Evolutionary conservation across 1,140 invertebrate genomes (phyloP).

Genomic region (Penaeus vannamei): DNA sequence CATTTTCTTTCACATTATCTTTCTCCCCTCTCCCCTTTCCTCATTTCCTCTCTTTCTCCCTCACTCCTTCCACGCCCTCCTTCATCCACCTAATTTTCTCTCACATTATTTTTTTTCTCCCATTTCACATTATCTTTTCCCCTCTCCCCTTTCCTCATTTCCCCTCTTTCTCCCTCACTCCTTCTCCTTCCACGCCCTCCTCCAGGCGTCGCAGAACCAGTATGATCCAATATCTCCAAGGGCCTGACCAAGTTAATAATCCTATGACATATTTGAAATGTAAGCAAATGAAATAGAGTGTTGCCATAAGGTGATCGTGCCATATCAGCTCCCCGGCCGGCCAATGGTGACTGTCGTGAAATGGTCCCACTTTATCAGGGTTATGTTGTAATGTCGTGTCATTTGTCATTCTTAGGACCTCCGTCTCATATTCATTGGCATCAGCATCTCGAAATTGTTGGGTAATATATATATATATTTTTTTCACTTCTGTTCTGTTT

Average conservation of each 20-base stretch:
- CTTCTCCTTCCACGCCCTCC: not conserved
- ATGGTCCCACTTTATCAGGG: slow-evolving; percentile 62
- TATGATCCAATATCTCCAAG: slow-evolving; percentile 35
- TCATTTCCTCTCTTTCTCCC: too few species aligned
- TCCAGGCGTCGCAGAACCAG: slow-evolving; percentile 28
- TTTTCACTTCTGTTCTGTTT: slow-evolving; percentile 38
- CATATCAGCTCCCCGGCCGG: slow-evolving; percentile 60
- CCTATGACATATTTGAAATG: slow-evolving; percentile 46
- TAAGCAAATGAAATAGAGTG: slow-evolving; percentile 63
- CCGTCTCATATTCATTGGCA: slow-evolving; percentile 60
- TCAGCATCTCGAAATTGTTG: slow-evolving; percentile 45
- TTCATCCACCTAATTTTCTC: too few species aligned
- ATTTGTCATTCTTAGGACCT: slow-evolving; percentile 62
- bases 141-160: too few species aligned
- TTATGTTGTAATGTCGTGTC: slow-evolving; percentile 63
- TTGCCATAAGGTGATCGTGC: slow-evolving; percentile 63
- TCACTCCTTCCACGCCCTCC: too few species aligned
- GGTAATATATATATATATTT: slow-evolving; percentile 31
- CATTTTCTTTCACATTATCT: too few species aligned
- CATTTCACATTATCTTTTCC: too few species aligned
- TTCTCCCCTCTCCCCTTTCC: too few species aligned
- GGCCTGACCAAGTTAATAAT: slow-evolving; percentile 43
- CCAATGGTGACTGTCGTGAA: slow-evolving; percentile 58
- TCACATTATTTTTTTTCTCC: too few species aligned
- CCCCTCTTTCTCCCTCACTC: too few species aligned